Conservation (phyloP, 2,888 invertebrate species). For the Lasius fuliginosus region DNA sequence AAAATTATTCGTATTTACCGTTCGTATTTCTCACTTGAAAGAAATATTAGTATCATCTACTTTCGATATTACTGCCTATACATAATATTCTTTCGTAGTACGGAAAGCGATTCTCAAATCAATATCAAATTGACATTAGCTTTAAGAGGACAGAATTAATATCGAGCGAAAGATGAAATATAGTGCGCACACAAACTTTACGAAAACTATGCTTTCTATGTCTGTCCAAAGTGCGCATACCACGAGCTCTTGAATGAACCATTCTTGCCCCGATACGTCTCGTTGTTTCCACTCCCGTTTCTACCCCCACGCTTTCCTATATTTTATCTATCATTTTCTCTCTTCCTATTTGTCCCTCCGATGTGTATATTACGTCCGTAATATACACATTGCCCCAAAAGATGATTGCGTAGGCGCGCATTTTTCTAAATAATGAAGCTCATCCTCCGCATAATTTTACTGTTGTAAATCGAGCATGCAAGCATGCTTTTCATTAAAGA, state of each 20-base stretch:
- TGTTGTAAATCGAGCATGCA: background rate
- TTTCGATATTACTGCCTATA: too few relatives aligned
- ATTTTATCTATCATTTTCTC: background rate
- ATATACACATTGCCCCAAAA: background rate
- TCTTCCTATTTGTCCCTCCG: background rate
- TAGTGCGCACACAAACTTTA: background rate
- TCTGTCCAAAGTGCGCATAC: slow-evolving; percentile 17
- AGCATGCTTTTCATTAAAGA: background rate
- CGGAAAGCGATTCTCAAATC: background rate
- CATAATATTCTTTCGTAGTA: background rate
- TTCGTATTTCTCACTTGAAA: background rate
- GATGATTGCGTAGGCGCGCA: background rate
- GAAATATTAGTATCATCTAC: background rate
- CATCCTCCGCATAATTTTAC: background rate
- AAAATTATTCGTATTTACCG: background rate
- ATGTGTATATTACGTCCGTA: background rate
- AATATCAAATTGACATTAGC: background rate
- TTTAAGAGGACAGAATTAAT: slow-evolving; percentile 11
- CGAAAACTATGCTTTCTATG: slow-evolving; percentile 23
- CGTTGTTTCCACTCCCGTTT: slow-evolving; percentile 2
- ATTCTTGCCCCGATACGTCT: slow-evolving; percentile 15
- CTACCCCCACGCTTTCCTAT: background rate
- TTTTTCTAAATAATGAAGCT: background rate
- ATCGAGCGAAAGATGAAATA: background rate
- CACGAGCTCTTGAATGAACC: slow-evolving; percentile 27